Conservation (phyloP, 2,888 invertebrate genomes). For the Chrysolina haemoptera region DNA sequence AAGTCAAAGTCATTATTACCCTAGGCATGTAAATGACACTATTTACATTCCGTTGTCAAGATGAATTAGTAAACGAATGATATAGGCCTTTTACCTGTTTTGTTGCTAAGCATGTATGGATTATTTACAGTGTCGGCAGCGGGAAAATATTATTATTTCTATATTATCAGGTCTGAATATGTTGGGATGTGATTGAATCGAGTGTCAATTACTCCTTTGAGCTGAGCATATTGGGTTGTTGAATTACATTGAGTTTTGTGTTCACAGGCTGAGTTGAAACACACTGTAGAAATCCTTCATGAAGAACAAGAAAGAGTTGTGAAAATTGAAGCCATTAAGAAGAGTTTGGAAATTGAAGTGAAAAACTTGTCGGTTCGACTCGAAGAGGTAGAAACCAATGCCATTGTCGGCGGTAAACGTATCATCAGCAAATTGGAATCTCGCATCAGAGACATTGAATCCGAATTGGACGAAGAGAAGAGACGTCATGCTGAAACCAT, state of each 20-base stretch:
- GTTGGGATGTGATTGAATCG: no score
- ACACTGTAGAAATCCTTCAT: slow-evolving; percentile 93
- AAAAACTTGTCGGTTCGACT: slow-evolving; percentile 94
- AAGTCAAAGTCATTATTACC: no score
- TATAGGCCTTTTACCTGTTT: no score
- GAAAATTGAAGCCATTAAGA: slow-evolving; percentile 98
- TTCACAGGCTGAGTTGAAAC: slow-evolving; percentile 87
- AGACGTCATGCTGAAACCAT: slow-evolving; percentile 97
- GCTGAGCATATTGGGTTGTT: not conserved
- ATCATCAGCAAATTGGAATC: slow-evolving; percentile 98
- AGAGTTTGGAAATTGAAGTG: slow-evolving; percentile 97
- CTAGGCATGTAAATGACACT: no score
- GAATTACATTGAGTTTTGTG: not conserved
- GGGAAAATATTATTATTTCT: no score
- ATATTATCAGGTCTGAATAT: no score
- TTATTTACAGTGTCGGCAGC: no score
- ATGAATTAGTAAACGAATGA: no score
- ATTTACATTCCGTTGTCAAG: no score
- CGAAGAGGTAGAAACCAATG: slow-evolving; percentile 97
- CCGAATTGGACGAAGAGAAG: slow-evolving; percentile 96
- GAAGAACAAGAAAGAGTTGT: slow-evolving; percentile 97
- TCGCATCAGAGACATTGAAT: slow-evolving; percentile 93
- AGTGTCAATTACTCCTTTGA: no score
- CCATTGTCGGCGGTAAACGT: slow-evolving; percentile 95
- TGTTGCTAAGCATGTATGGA: no score